phyloP scores from a whole-genome alignment of 2,797 vertebrate genomes.

The Oreonectes daqikongensis region DNA sequence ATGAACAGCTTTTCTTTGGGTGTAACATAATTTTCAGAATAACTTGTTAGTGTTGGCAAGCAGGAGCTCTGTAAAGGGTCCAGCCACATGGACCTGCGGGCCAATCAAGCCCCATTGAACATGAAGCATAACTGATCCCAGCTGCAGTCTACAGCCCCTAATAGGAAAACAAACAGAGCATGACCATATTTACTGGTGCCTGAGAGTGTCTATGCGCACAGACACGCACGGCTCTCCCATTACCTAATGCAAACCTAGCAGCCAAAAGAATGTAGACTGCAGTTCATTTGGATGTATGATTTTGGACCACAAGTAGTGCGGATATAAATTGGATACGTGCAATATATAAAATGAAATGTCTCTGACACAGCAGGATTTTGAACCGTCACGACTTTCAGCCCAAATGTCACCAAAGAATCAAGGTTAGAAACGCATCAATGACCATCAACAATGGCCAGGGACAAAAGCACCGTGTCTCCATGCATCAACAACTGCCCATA shows the following conservation, averaged over 20 bases:
- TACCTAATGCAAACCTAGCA: slow-evolving; percentile 34
- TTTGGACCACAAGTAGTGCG: slow-evolving; percentile 6
- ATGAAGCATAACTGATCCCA: slow-evolving; percentile 53
- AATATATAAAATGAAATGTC: background rate
- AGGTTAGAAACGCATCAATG: slow-evolving; percentile 22
- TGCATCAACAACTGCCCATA: slow-evolving; percentile 29
- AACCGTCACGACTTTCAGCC: background rate
- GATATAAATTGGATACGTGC: background rate
- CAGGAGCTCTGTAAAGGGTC: slow-evolving; percentile 5
- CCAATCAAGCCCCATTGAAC: slow-evolving; percentile 43
- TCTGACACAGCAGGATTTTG: background rate
- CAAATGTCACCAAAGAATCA: background rate
- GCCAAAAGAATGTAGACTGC: slow-evolving; percentile 20
- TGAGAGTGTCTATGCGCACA: slow-evolving; percentile 24
- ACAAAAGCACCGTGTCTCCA: slow-evolving; percentile 25
- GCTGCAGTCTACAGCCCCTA: slow-evolving; percentile 52
- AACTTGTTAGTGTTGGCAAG: slow-evolving; percentile 39
- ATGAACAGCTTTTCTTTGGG: background rate
- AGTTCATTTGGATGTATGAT: slow-evolving; percentile 36
- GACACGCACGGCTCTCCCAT: slow-evolving; percentile 27
- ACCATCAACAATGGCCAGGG: slow-evolving; percentile 20
- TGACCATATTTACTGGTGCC: slow-evolving; percentile 53
- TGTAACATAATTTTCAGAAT: slow-evolving; percentile 3
- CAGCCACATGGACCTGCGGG: slow-evolving; percentile 21
- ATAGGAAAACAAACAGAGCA: slow-evolving; percentile 57